Base-by-base conservation (phyloP, 1,140 invertebrate species). In the Ephestia elutella region DNA sequence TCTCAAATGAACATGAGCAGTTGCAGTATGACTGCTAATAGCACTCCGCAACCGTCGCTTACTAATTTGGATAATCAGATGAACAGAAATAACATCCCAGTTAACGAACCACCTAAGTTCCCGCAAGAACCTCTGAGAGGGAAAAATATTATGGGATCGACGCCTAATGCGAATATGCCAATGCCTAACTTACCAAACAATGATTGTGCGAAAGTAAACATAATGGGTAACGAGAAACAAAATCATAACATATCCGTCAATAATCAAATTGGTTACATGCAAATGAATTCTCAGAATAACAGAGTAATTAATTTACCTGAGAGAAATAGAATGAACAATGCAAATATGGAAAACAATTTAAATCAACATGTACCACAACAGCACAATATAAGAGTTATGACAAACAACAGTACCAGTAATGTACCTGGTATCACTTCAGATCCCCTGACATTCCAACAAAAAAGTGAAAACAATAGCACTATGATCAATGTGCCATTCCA, bases 401-500 rank as follows among this genome's bases (percentile, higher is more conserved):
- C 83, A 25, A 88, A 88, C 60, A 87, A 82, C 49, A 73, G 44
- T 50, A 84, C 57, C 25, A 85, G 56, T 25, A 87, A 75, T 70
- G 81, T 82, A 21, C 54, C 70, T 17, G 74, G 71, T 15, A 78
- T 82, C 19, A 62, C 71, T n/a, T 51, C 73, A 30, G 82, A 88
- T 49, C 72, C 84, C 17, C 62, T 84, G 53, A 59, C 75, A 21
- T 88, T 84, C 66, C 86, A 88, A 60, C 83, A 83, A 67, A 86
- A 82, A 60, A 73, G 56, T 54, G 86, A 86, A 70, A 81, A 65
- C 44, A 84, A 56, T 58, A 66, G 78, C 8, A 88, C 86, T 17
- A 87, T 85, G 74, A 88, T 88, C 38, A 88, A 88, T 65, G 86
- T 88, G 19, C 86, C 86, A 13, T 86, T 88, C 68, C 86, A 88